These are phyloP conservation scores for Lasioglossum albipes DNA, from an alignment of 1,140 invertebrate species.

Conservation along the genomic window DNA sequence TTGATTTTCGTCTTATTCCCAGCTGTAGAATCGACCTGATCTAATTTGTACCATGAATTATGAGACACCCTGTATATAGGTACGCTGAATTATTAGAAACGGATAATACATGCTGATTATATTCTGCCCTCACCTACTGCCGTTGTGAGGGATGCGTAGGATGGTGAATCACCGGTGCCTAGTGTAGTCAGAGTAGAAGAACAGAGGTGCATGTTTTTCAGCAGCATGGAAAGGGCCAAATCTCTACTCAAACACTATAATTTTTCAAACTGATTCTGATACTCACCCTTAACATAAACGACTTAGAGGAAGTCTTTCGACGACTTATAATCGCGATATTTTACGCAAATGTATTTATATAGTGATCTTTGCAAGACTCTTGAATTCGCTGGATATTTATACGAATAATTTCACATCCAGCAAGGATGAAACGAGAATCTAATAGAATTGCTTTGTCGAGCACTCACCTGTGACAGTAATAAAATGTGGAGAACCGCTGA, in stretches of 20 bases:
- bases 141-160: slow-evolving; percentile 78
- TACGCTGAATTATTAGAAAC: slow-evolving; percentile 43
- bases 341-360: not conserved
- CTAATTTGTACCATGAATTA: no score
- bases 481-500: slow-evolving; percentile 79
- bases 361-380: not conserved
- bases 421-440: slow-evolving; percentile 21
- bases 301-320: slow-evolving; percentile 38
- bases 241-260: slow-evolving; percentile 70
- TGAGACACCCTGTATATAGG: not conserved
- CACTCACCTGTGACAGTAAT: slow-evolving; percentile 80
- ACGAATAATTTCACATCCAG: not conserved
- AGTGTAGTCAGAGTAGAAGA: slow-evolving; percentile 72
- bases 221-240: slow-evolving; percentile 68
- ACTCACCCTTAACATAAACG: slow-evolving; percentile 51
- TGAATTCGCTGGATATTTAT: not conserved
- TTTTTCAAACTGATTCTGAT: slow-evolving; percentile 61
- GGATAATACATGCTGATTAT: slow-evolving; percentile 70
- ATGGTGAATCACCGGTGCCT: slow-evolving; percentile 78
- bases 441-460: not conserved
- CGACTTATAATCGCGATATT: slow-evolving; percentile 12
- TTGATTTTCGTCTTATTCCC: no score
- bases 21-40: no score
- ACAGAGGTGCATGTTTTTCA: slow-evolving; percentile 74
- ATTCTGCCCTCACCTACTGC: slow-evolving; percentile 78